phyloP scores from a whole-genome alignment of 2,888 invertebrate genomes.

The Dugesia japonica region DNA sequence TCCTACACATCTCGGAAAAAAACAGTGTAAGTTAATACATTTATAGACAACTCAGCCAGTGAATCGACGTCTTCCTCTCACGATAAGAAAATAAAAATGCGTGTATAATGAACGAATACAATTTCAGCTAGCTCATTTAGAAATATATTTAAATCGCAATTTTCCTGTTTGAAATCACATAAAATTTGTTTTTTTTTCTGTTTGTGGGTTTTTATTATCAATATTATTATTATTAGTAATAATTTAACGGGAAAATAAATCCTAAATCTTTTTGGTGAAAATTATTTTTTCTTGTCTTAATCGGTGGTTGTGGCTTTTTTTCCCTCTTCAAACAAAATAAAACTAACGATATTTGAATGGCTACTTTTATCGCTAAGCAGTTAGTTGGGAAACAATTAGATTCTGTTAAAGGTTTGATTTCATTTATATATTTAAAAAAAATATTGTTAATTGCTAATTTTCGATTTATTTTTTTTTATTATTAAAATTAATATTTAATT shows the following conservation, averaged over 20 bases:
- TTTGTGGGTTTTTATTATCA: neutral
- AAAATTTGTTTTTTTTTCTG: neutral
- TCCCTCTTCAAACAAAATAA: neutral
- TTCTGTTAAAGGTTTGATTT: neutral
- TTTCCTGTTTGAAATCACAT: neutral
- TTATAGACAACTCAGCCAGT: constrained; percentile 14
- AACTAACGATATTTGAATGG: neutral
- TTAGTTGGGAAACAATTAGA: constrained; percentile 6
- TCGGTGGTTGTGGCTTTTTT: too few relatives aligned
- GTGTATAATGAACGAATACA: constrained; percentile 7
- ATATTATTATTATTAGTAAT: too few relatives aligned
- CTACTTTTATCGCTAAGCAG: neutral
- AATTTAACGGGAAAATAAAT: too few relatives aligned
- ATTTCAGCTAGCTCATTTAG: neutral
- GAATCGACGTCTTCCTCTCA: constrained; percentile 2
- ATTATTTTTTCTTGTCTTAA: neutral
- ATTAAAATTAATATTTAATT: too few relatives aligned
- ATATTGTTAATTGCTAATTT: too few relatives aligned
- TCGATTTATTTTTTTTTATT: too few relatives aligned
- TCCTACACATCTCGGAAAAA: neutral
- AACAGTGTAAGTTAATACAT: constrained; percentile 7
- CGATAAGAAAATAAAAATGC: constrained; percentile 9
- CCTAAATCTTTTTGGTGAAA: neutral
- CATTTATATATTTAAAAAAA: too few relatives aligned
- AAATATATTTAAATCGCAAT: neutral